These are phyloP conservation scores for Sitta europaea DNA, from an alignment of 2,113 vertebrate species.

Conservation along the genomic window DNA sequence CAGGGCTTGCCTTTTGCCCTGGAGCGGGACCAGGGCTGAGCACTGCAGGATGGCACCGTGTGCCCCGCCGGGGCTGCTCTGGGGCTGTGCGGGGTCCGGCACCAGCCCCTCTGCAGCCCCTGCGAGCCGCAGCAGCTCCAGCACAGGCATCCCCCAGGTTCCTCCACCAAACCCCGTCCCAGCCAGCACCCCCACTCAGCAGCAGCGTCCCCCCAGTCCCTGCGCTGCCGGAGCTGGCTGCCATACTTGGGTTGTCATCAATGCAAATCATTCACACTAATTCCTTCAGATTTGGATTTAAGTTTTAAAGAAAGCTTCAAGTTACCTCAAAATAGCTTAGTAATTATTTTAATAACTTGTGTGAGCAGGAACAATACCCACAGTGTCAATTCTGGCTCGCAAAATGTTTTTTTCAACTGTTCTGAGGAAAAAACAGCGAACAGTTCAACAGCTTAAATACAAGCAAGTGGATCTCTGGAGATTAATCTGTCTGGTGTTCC, in stretches of 20 bases:
- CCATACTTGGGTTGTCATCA: not conserved
- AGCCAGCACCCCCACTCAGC: not conserved
- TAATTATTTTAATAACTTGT: slow-evolving; percentile 65
- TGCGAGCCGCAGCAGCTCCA: accelerated
- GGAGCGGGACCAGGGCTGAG: accelerated
- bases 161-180: not conserved
- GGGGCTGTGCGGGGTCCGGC: accelerated
- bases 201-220: too few relatives aligned
- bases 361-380: slow-evolving; percentile 62
- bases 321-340: slow-evolving; percentile 62
- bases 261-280: not conserved
- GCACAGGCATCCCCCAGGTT: accelerated
- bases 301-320: slow-evolving; percentile 65
- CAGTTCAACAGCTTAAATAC: slow-evolving; percentile 56
- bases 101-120: not conserved
- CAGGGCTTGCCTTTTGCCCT: not conserved
- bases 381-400: slow-evolving; percentile 49
- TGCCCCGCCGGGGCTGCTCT: accelerated
- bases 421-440: slow-evolving; percentile 42
- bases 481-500: slow-evolving; percentile 49
- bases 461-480: slow-evolving; percentile 53
- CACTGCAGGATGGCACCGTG: not conserved
- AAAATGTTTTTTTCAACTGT: slow-evolving; percentile 50
- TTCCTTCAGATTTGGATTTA: slow-evolving; percentile 47
- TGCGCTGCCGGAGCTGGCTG: not conserved